Conservation (phyloP, 2,113 vertebrate species). For the Chlamydotis undulata region DNA sequence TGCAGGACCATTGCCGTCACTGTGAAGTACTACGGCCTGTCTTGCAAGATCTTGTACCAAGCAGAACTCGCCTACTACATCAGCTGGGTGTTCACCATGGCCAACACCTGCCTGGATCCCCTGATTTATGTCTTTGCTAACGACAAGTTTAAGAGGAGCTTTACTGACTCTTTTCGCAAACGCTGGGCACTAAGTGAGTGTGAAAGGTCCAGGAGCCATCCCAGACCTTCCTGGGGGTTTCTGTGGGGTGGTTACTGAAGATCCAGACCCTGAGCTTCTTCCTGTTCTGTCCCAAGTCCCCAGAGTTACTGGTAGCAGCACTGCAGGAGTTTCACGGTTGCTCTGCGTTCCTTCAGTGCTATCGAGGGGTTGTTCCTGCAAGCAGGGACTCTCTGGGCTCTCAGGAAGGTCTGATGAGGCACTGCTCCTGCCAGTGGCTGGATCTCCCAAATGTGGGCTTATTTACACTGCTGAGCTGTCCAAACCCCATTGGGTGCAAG, state of each 20-base stretch:
- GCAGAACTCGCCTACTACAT: conserved; percentile 41
- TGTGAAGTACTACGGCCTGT: background rate
- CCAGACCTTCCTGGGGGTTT: background rate
- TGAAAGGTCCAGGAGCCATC: background rate
- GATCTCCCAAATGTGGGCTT: background rate
- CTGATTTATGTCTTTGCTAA: conserved; percentile 53
- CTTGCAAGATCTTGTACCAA: background rate
- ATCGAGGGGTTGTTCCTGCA: background rate
- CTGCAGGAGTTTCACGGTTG: background rate
- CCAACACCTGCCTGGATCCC: conserved; percentile 67
- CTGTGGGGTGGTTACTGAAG: background rate
- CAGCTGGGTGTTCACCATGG: conserved; percentile 42
- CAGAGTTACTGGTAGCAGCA: background rate
- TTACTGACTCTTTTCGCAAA: background rate
- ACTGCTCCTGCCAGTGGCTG: background rate
- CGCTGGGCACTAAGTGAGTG: background rate
- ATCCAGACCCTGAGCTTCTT: background rate
- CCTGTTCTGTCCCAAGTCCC: background rate
- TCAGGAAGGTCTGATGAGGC: background rate
- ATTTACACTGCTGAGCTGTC: background rate
- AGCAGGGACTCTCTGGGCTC: background rate
- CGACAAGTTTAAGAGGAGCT: conserved; percentile 18
- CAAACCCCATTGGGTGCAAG: fast-evolving
- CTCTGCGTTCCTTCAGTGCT: background rate
- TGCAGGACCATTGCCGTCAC: conserved; percentile 49